Percentiles rank a stretch among this genome's conserved stretches.
Evolutionary conservation across 2,888 invertebrate species (phyloP).

Genomic region (Pegoplata infirma): DNA sequence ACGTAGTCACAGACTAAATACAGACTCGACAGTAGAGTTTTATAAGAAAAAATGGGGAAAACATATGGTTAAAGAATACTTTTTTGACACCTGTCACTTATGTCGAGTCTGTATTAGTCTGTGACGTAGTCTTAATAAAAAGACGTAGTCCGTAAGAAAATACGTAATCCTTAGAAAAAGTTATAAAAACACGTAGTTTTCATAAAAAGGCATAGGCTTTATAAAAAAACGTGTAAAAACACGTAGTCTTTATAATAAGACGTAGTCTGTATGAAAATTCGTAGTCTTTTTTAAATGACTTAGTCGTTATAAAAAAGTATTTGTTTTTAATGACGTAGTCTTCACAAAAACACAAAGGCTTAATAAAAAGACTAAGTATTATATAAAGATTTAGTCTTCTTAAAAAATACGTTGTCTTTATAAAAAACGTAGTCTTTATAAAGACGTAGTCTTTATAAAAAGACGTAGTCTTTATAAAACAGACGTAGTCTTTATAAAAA

Average conservation of each 20-base stretch:
- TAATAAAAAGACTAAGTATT: background rate
- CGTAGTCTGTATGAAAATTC: background rate
- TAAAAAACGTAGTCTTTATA: too few relatives aligned
- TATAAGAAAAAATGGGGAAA: too few relatives aligned
- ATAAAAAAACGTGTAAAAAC: background rate
- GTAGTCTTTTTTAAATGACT: background rate
- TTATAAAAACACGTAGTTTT: background rate
- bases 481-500: background rate
- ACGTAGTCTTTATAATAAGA: background rate
- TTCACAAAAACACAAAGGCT: background rate
- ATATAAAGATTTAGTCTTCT: background rate
- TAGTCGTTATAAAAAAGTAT: background rate
- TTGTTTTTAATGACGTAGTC: background rate
- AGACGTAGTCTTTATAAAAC: background rate
- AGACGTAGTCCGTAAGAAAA: too few relatives aligned
- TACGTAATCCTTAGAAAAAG: too few relatives aligned
- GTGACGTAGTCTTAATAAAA: too few relatives aligned
- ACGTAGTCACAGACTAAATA: too few relatives aligned
- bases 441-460: background rate
- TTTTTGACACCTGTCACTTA: too few relatives aligned
- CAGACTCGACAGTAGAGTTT: too few relatives aligned
- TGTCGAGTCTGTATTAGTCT: too few relatives aligned
- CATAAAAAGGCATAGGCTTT: background rate
- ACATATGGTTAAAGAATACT: too few relatives aligned
- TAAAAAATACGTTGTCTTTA: too few relatives aligned